Evolutionary conservation across 2,113 vertebrate species (phyloP), one percentile per base, ranked within the genome.

Genomic region (Neogale vison): DNA sequence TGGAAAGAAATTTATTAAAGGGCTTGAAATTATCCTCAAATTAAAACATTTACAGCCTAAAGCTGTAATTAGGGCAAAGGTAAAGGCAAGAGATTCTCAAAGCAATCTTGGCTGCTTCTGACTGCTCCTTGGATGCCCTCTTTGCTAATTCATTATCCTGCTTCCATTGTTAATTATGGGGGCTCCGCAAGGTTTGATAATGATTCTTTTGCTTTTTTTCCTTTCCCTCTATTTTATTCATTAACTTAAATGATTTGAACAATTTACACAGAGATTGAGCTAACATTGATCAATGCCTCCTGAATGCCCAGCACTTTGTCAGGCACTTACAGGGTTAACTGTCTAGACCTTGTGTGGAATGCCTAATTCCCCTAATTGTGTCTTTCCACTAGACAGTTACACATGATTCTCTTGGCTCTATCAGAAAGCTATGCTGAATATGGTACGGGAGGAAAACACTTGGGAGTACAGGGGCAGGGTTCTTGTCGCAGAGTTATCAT

Each of bases 31-130:
- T 96, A 96, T 83, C 42, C 83, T 96, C 88, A 96, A 98, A 97
- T 98, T 97, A 96, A 98, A 98, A 96, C 90, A 97, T 96, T 95
- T 88, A 96, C 18, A 94, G 93, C 85, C 85, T 71, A 91, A 87
- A 96, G 97, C 88, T 96, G 79, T 97, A 97, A 98, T 97, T 97
- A 95, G 97, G 81, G 92, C 77, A 96, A 96, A 97, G 71, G 97
- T 97, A 91, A 97, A 95, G 76, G 79, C 85, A 94, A 36, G 47
- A 96, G 59, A 89, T 47, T 88, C 80, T 92, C 65, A 90, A 94
- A 90, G 90, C 65, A 71, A 74, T 89, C 18, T 80, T 90, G 92
- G 74, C n/a, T 97, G 63, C 79, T 93, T 57, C 59, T 71, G 45
- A 79, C 26, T 77, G 57, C 79, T 98, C 89, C 65, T 67, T 82